Percentiles rank a stretch among this genome's conserved stretches.
phyloP scores from a whole-genome alignment of 2,888 invertebrate species.

The Melitaea athalia region DNA sequence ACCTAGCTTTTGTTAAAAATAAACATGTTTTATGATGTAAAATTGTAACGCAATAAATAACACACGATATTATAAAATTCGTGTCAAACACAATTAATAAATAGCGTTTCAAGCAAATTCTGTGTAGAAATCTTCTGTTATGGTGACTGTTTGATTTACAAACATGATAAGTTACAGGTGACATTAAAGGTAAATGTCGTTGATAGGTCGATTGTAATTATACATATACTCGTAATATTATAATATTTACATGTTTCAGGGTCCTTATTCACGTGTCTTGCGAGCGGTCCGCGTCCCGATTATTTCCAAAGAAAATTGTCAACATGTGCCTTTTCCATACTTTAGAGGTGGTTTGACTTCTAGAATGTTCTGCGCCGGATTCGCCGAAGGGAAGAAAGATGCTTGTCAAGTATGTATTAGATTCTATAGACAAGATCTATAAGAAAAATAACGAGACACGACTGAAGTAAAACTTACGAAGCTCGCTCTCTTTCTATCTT shows the following conservation, averaged over 20 bases:
- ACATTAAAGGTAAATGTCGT: constrained; percentile 21
- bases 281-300: constrained; percentile 71
- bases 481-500: no score
- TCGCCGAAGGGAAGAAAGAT: constrained; percentile 65
- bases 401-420: constrained; percentile 66
- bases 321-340: constrained; percentile 68
- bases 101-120: neutral
- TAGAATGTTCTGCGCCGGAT: constrained; percentile 78
- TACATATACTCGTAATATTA: constrained; percentile 1
- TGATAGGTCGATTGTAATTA: constrained; percentile 16
- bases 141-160: constrained; percentile 7
- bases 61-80: neutral
- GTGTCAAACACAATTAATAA: constrained; percentile 5
- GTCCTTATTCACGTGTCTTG: constrained; percentile 65
- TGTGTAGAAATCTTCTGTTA: constrained; percentile 1
- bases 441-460: no score
- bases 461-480: no score
- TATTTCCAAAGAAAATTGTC: constrained; percentile 69
- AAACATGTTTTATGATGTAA: no score
- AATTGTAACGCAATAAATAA: neutral
- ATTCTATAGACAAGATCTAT: no score
- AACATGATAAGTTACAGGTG: constrained; percentile 21
- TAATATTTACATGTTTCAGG: constrained; percentile 50
- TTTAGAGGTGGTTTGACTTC: constrained; percentile 66
- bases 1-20: neutral